Evolutionary conservation across 2,113 vertebrate species (phyloP), one percentile per base, ranked within the genome.

Genomic region (Pituophis catenifer): DNA sequence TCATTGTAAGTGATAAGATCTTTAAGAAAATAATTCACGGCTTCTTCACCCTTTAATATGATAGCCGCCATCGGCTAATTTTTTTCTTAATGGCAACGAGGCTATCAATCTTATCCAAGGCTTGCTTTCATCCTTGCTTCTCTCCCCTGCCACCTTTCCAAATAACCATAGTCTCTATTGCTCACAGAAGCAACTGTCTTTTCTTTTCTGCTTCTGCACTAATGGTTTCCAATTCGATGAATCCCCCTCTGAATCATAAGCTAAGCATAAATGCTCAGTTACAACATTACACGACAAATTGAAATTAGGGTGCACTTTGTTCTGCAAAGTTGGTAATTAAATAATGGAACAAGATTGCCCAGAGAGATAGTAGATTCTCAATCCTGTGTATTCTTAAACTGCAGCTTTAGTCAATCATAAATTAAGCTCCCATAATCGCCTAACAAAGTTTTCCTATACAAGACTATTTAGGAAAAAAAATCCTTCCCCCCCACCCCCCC

Each of bases 11-110:
- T 97, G 98, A 98, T 98, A 98, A 98, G 98, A 98, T 98, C 98
- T 98, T 98, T 98, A 98, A 98, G 98, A 98, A 98, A 98, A 98
- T 98, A 98, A 98, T 98, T 98, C 98, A 98, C 97, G 97, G 98
- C 98, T 98, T 98, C 97, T 98, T 98, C 98, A 98, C 98, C 98
- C 98, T 98, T 98, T 98, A 98, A 98, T 98, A 98, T 98, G 98
- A 98, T 98, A 98, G 98, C 98, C 97, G 98, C 98, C 98, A 98
- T 96, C 96, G 97, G 98, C 98, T 98, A 98, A 98, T 98, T 98
- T 98, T 98, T 98, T 98, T 98, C 97, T 98, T 98, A 98, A 98
- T 98, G 98, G 98, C 98, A 98, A 97, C 93, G 96, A 97, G 96
- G 97, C 97, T 96, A 98, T 98, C 98, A 98, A 98, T 98, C 98